These are phyloP conservation scores for Siniperca knerii DNA, from an alignment of 2,113 vertebrate species.

Conservation along the genomic window DNA sequence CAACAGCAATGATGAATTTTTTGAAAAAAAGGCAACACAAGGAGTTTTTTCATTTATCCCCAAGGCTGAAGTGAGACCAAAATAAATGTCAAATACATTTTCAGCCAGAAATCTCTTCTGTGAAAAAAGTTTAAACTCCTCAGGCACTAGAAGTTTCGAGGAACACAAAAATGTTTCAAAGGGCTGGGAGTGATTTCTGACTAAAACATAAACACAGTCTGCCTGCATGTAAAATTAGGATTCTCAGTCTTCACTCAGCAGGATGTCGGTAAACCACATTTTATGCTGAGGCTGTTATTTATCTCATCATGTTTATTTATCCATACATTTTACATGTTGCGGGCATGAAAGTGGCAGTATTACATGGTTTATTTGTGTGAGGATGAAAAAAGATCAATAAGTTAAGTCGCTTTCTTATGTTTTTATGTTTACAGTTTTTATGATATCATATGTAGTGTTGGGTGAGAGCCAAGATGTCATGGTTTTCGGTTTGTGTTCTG, in stretches of 20 bases:
- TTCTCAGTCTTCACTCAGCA: slow-evolving; percentile 8
- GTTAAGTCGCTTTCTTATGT: background rate
- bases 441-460: background rate
- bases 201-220: slow-evolving; percentile 8
- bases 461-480: too few relatives aligned
- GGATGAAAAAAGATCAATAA: background rate
- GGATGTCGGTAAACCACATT: background rate
- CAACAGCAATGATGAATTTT: slow-evolving; percentile 19
- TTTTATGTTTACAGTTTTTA: background rate
- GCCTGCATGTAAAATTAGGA: background rate
- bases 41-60: slow-evolving; percentile 21
- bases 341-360: background rate
- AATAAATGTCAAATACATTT: slow-evolving; percentile 49
- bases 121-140: slow-evolving; percentile 16
- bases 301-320: slow-evolving; percentile 11
- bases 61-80: slow-evolving; percentile 32
- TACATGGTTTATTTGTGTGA: background rate
- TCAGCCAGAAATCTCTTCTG: background rate
- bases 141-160: slow-evolving; percentile 10
- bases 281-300: background rate
- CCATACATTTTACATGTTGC: background rate
- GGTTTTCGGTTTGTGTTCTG: too few relatives aligned
- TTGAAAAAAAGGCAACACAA: background rate
- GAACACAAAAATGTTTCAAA: slow-evolving; percentile 13
- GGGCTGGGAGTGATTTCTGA: slow-evolving; percentile 10